Conservation (phyloP, 2,113 vertebrate genomes). For the Choloepus hoffmanni region DNA sequence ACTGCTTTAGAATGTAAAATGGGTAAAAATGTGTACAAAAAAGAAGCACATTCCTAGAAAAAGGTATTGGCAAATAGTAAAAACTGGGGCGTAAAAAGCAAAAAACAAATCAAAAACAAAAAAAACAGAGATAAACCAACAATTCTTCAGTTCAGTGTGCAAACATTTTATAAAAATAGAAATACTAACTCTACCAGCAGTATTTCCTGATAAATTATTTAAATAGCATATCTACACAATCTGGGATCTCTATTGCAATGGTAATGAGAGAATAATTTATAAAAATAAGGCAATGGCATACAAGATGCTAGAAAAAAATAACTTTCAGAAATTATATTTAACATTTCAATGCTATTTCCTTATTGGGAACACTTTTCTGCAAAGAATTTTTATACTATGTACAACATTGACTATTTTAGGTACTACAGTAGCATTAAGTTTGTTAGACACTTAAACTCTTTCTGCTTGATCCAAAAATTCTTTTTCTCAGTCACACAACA, state of each 20-base stretch:
- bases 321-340: conserved; percentile 90
- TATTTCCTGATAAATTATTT: conserved; percentile 99
- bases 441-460: conserved; percentile 91
- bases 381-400: conserved; percentile 94
- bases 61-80: conserved; percentile 89
- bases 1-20: conserved; percentile 90
- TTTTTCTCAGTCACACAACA: conserved; percentile 94
- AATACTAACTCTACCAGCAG: conserved; percentile 95
- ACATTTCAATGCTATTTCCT: conserved; percentile 89
- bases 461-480: conserved; percentile 89
- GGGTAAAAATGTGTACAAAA: conserved; percentile 95
- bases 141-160: conserved; percentile 97
- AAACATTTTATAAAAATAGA: conserved; percentile 99
- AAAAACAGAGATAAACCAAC: conserved; percentile 87
- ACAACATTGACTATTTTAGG: conserved; percentile 91
- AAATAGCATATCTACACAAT: conserved; percentile 99
- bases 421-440: conserved; percentile 93
- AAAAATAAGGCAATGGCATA: conserved; percentile 94
- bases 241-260: conserved; percentile 93
- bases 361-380: conserved; percentile 89
- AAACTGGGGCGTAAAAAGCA: conserved; percentile 84
- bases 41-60: conserved; percentile 89
- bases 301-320: conserved; percentile 88
- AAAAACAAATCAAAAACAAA: conserved; percentile 88
- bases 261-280: conserved; percentile 97